phyloP scores from a whole-genome alignment of 2,113 vertebrate genomes.

The Prionailurus bengalensis region DNA sequence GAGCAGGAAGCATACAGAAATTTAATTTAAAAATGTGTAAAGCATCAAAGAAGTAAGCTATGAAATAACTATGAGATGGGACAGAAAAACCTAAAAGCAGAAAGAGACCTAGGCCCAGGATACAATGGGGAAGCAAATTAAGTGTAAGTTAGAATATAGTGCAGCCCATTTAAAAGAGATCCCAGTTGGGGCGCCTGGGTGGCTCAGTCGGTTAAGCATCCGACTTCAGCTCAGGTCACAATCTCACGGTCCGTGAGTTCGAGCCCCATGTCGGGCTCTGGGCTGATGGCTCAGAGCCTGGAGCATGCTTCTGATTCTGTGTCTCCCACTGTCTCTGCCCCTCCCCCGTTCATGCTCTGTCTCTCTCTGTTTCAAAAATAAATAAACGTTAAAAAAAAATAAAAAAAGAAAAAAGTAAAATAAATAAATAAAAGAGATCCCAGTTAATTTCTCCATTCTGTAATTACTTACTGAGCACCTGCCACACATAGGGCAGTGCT shows the following conservation, averaged over 20 bases:
- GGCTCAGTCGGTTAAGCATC: too few relatives aligned
- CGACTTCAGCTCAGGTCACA: too few relatives aligned
- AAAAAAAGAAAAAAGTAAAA: too few relatives aligned
- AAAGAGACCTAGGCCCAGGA: not conserved
- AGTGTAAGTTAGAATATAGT: not conserved
- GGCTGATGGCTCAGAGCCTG: too few relatives aligned
- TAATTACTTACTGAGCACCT: not conserved
- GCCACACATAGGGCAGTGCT: not conserved
- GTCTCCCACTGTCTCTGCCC: too few relatives aligned
- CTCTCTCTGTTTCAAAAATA: too few relatives aligned
- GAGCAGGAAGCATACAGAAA: constrained; percentile 37
- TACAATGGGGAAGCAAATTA: not conserved
- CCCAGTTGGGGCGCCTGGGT: too few relatives aligned
- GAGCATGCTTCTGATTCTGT: too few relatives aligned
- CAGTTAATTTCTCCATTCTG: not conserved
- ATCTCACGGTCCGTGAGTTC: too few relatives aligned
- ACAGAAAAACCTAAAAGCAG: constrained; percentile 5
- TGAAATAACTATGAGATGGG: not conserved
- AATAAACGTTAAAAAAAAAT: too few relatives aligned
- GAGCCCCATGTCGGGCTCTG: too few relatives aligned
- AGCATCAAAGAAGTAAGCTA: constrained; percentile 32
- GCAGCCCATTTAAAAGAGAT: not conserved
- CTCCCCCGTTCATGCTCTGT: too few relatives aligned
- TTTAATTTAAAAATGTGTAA: constrained; percentile 47
- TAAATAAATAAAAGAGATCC: not conserved